These are phyloP conservation scores for Acipenser transmontanus DNA, from an alignment of 2,797 vertebrate species.

Conservation along the genomic window DNA sequence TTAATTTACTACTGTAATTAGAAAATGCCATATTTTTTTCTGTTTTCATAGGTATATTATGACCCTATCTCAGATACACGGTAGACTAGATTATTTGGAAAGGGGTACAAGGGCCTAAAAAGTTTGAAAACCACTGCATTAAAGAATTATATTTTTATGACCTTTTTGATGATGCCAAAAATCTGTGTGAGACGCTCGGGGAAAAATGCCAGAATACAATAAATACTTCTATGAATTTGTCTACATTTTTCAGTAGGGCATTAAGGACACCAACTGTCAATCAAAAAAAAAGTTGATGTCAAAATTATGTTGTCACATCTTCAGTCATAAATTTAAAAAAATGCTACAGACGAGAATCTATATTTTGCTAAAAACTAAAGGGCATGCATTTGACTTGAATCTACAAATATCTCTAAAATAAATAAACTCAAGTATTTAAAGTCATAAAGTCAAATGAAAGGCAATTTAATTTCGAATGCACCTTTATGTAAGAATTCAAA, in stretches of 20 bases:
- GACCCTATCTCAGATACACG: no score
- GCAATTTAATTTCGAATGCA: no score
- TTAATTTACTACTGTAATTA: no score
- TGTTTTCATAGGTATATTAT: no score
- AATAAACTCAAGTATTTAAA: neutral
- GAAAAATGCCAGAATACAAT: slow-evolving; percentile 17
- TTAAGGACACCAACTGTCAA: neutral
- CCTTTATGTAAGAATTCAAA: no score
- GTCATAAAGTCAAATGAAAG: neutral
- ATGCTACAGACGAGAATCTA: neutral
- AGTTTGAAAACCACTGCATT: neutral
- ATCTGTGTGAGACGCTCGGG: slow-evolving; percentile 7
- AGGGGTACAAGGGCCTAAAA: no score
- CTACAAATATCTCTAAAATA: neutral
- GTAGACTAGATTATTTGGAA: no score
- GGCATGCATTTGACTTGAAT: neutral
- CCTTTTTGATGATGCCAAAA: slow-evolving; percentile 15
- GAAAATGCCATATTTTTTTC: no score
- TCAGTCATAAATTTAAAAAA: neutral
- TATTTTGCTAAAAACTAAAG: neutral
- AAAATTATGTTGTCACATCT: neutral
- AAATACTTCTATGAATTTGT: neutral
- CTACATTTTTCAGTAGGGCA: neutral
- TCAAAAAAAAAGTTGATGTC: neutral
- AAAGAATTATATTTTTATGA: slow-evolving; percentile 21